phyloP scores from a whole-genome alignment of 2,888 invertebrate genomes.

The Heliothis peltigera region DNA sequence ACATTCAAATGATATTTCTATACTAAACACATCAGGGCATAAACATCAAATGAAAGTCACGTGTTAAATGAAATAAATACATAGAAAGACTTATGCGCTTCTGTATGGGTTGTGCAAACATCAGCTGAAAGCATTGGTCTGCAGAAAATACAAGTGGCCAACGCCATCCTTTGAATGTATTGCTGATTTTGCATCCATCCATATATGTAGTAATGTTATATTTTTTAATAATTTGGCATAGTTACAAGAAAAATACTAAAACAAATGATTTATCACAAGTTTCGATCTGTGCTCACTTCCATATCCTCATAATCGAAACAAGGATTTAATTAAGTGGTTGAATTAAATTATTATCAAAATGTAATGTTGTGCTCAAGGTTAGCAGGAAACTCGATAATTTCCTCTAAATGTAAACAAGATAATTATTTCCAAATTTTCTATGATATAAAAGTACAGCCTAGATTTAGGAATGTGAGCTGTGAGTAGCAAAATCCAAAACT shows the following conservation, averaged over 20 bases:
- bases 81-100: no score
- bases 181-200: not conserved
- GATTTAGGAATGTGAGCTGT: not conserved
- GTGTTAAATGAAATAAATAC: no score
- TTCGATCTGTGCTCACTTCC: not conserved
- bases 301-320: not conserved
- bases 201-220: slow-evolving; percentile 9
- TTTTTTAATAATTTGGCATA: slow-evolving; percentile 16
- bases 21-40: not conserved
- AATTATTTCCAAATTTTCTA: slow-evolving; percentile 9
- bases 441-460: not conserved
- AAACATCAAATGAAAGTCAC: not conserved
- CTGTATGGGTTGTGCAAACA: no score
- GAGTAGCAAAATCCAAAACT: slow-evolving; percentile 5
- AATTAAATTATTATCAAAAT: not conserved
- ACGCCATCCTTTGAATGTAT: no score
- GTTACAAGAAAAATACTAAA: slow-evolving; percentile 4
- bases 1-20: slow-evolving; percentile 27
- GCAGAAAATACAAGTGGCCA: no score
- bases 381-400: slow-evolving; percentile 1
- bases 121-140: no score
- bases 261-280: not conserved
- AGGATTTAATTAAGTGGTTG: not conserved
- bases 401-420: not conserved
- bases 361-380: slow-evolving; percentile 1